Evolutionary conservation across 2,888 invertebrate species (phyloP).

Genomic region (Anoncus sp.): DNA sequence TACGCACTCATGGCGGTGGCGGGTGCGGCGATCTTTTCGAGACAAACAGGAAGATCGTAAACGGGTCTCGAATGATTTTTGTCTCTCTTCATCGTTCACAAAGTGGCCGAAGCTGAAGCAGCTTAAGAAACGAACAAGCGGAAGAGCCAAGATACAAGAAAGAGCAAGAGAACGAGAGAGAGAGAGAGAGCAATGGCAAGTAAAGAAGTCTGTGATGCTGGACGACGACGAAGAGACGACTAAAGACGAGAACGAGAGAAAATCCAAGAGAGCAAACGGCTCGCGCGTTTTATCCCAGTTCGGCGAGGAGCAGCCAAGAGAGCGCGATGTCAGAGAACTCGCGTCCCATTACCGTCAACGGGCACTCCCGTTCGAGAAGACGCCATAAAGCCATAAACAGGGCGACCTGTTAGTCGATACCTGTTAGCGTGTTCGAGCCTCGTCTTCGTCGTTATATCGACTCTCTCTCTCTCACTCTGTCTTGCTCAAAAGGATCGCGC

Average conservation of each 20-base stretch:
- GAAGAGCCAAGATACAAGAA: background rate
- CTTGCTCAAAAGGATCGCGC: background rate
- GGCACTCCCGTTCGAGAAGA: slow-evolving; percentile 70
- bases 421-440: slow-evolving; percentile 63
- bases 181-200: slow-evolving; percentile 4
- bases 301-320: slow-evolving; percentile 49
- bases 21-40: slow-evolving; percentile 44
- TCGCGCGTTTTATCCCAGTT: slow-evolving; percentile 39
- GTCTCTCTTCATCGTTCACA: slow-evolving; percentile 10
- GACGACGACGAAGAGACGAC: slow-evolving; percentile 10
- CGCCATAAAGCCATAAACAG: slow-evolving; percentile 73
- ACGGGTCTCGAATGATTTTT: slow-evolving; percentile 50
- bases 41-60: slow-evolving; percentile 67
- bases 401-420: slow-evolving; percentile 71
- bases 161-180: slow-evolving; percentile 11
- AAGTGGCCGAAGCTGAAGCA: slow-evolving; percentile 12
- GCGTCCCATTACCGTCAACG: slow-evolving; percentile 70
- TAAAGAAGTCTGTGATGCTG: slow-evolving; percentile 12
- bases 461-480: slow-evolving; percentile 12
- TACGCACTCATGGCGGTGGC: slow-evolving; percentile 4
- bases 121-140: slow-evolving; percentile 35
- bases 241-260: slow-evolving; percentile 34
- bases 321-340: slow-evolving; percentile 41
- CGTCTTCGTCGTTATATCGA: slow-evolving; percentile 52
- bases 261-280: slow-evolving; percentile 23